Conservation (phyloP, 1,140 invertebrate species). For the Pseudomyrmex gracilis region DNA sequence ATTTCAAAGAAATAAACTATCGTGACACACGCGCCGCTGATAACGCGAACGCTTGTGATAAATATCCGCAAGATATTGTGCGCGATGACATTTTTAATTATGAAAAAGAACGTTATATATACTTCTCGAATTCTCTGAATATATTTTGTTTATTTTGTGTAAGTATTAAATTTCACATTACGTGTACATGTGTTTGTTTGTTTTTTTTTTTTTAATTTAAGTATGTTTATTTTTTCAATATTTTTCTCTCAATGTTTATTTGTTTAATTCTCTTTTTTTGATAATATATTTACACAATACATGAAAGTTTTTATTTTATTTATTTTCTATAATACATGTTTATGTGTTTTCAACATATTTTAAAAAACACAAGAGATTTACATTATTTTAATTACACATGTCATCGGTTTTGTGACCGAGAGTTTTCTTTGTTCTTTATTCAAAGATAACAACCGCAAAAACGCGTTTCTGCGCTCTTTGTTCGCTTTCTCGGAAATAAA, state of each 20-base stretch:
- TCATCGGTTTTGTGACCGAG: neutral
- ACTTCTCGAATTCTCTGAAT: no score
- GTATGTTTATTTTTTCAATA: no score
- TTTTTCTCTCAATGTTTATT: no score
- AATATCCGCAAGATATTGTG: neutral
- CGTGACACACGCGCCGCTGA: neutral
- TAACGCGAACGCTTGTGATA: neutral
- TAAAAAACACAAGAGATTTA: neutral
- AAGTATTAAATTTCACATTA: no score
- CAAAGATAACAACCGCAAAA: neutral
- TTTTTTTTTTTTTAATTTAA: no score
- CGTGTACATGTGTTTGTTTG: no score
- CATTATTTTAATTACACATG: neutral
- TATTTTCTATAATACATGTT: no score
- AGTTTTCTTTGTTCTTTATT: neutral
- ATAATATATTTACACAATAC: no score
- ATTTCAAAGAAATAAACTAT: neutral
- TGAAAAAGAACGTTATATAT: no score
- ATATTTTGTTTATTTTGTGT: no score
- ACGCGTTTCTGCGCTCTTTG: constrained; percentile 10
- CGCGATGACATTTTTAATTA: neutral
- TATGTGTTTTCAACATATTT: neutral
- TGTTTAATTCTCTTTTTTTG: no score
- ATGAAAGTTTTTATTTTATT: no score
- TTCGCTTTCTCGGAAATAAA: constrained; percentile 47